These are phyloP conservation scores for Rhea americana DNA, from an alignment of 2,113 vertebrate species.

Conservation along the genomic window DNA sequence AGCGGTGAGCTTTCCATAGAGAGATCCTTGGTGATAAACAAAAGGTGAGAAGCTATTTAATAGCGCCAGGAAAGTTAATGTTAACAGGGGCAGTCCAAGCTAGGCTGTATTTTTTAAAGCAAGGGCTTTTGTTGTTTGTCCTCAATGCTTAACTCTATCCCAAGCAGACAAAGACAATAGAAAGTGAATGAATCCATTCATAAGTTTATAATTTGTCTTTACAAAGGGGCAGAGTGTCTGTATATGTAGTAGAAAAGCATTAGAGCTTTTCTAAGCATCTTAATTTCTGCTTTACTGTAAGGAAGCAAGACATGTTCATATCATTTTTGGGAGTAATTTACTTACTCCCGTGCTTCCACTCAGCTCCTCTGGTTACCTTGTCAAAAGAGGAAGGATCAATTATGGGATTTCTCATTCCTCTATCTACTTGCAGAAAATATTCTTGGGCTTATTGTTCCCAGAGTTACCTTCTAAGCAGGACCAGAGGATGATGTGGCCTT, in stretches of 20 bases:
- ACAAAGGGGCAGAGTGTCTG: neutral
- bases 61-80: neutral
- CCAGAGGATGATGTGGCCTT: neutral
- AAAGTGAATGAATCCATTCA: neutral
- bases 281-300: neutral
- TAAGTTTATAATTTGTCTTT: neutral
- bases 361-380: neutral
- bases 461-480: neutral
- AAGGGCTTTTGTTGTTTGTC: neutral
- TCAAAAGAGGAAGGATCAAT: neutral
- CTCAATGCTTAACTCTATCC: neutral
- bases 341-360: neutral
- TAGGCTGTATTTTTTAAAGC: neutral
- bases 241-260: neutral
- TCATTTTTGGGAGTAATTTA: neutral
- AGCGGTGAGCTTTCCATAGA: slow-evolving; percentile 9
- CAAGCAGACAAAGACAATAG: neutral
- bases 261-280: neutral
- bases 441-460: neutral
- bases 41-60: neutral
- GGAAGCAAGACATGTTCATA: neutral
- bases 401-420: no score
- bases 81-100: neutral
- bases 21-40: neutral
- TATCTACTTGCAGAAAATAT: neutral